Base-by-base conservation (phyloP, 1,140 invertebrate genomes). In the Drosophila jambulina region DNA sequence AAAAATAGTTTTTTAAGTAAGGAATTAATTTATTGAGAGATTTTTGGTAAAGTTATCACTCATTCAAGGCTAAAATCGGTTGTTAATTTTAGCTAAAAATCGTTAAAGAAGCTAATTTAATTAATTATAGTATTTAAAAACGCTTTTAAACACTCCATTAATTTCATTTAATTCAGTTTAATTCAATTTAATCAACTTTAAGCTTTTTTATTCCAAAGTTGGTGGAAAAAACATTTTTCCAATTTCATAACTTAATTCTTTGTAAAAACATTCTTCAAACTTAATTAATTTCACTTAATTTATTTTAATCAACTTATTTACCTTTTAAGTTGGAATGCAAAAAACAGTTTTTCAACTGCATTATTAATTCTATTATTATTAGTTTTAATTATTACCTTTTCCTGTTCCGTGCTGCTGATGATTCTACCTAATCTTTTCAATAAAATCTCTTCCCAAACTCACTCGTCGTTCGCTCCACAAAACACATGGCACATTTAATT, bases 401-500 rank as follows among this genome's bases (percentile, higher is more conserved):
- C 38, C 54, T 34, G 54, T 64, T 60, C 38, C 62, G 40, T 61
- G 56, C 13, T 34, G 49, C 3, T 54, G 23, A 17, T 19, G 13
- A 54, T 21, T 19, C 15, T 15, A 17, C 6, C 29, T n/a, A 25
- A 57, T 38, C 54, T 36, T 65, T 61, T 45, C 17, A 45, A 65
- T 60, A 3, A 64, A 64, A 43, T 60, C 36, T 15, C 32, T 8
- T 36, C 5, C 21, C 32, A 23, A 38, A 34, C 29, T 34, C 29
- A 38, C 15, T 34, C 29, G 19, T 34, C 29, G 19, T 56, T 56
- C 27, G 36, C 23, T 54, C 3, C 25, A 42, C 6, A 60, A 19
- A 64, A 19, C 27, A 43, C 29, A 65, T 23, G 27, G 6, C 56
- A 63, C n/a, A 61, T 60, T 64, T 60, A 43, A 43, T 60, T 60